Evolutionary conservation across 2,888 invertebrate genomes (phyloP).

Genomic region (Nesidiocoris tenuis): DNA sequence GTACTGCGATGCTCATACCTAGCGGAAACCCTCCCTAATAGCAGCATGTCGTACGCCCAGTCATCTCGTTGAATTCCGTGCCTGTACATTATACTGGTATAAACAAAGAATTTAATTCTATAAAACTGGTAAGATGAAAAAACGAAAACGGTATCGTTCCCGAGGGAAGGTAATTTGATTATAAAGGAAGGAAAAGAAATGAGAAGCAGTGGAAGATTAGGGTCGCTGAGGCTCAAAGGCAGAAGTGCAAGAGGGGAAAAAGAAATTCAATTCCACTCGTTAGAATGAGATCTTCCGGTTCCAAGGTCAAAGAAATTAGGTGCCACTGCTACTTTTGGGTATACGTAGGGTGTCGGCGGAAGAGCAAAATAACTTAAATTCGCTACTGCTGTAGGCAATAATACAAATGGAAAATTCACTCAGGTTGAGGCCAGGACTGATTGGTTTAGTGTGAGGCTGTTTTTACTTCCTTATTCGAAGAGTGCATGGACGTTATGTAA

Average conservation of each 20-base stretch:
- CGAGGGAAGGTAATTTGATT: slow-evolving; percentile 31
- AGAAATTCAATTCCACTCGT: slow-evolving; percentile 36
- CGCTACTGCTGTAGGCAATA: no score
- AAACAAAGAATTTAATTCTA: not conserved
- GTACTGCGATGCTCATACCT: no score
- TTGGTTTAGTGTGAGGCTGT: no score
- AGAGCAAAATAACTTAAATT: no score
- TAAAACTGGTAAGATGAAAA: not conserved
- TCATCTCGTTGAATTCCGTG: not conserved
- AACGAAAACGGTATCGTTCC: not conserved
- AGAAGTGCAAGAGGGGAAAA: slow-evolving; percentile 16
- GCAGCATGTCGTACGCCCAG: not conserved
- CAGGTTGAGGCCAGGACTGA: no score
- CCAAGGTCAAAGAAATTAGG: slow-evolving; percentile 39
- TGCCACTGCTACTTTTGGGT: no score
- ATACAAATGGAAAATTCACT: no score
- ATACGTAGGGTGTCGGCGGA: no score
- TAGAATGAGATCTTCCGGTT: slow-evolving; percentile 40
- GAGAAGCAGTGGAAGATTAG: slow-evolving; percentile 19
- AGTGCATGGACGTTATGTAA: no score
- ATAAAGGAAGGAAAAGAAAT: slow-evolving; percentile 8
- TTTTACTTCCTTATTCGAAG: no score
- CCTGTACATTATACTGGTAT: not conserved
- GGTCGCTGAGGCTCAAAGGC: not conserved
- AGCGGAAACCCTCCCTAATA: no score